Evolutionary conservation across 1,140 invertebrate species (phyloP).

Genomic region (Saccostrea echinata): DNA sequence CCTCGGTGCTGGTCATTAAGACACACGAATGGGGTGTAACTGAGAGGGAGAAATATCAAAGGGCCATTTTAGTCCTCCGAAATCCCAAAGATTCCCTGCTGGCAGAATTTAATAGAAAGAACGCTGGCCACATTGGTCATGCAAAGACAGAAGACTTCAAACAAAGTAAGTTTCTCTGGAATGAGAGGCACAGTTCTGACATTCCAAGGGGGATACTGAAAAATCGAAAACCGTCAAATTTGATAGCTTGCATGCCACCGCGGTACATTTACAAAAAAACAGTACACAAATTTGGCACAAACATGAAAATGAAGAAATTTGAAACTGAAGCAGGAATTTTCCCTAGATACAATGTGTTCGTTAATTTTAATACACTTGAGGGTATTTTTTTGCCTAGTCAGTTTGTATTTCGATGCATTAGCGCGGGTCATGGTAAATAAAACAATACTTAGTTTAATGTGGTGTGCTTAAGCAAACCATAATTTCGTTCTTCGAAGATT

Average conservation of each 20-base stretch:
- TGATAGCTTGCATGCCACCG: not conserved
- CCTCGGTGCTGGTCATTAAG: conserved; percentile 88
- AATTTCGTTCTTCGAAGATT: no score
- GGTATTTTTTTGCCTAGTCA: not conserved
- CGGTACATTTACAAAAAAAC: not conserved
- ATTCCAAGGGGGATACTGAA: not conserved
- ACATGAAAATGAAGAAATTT: not conserved
- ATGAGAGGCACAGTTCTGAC: not conserved
- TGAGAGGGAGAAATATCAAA: conserved; percentile 54
- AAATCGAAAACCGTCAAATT: not conserved
- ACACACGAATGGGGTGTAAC: conserved; percentile 87
- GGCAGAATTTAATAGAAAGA: conserved; percentile 86
- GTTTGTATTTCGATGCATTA: no score
- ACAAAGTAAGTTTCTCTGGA: conserved; percentile 47
- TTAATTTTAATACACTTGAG: not conserved
- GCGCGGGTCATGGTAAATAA: no score
- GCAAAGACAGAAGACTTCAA: conserved; percentile 77
- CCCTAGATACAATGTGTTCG: no score
- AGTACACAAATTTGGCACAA: not conserved
- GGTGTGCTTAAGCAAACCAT: no score
- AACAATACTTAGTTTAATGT: no score
- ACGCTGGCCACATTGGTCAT: conserved; percentile 87
- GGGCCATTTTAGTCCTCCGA: conserved; percentile 63
- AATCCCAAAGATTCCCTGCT: conserved; percentile 66
- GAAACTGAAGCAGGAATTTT: not conserved